These are phyloP conservation scores for Lineus longissimus DNA, from an alignment of 1,140 invertebrate species.

Conservation along the genomic window DNA sequence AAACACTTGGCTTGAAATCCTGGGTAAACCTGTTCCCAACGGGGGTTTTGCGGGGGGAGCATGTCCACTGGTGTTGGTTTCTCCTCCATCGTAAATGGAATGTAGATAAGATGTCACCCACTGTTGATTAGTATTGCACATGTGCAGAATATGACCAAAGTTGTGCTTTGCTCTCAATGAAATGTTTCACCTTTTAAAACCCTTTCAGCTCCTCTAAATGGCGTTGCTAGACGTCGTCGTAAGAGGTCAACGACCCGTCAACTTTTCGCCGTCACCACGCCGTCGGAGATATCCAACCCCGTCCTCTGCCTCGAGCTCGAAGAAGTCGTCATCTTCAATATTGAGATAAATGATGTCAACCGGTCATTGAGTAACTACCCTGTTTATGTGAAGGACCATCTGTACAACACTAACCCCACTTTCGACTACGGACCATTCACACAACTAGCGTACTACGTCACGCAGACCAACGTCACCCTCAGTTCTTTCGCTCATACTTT, in stretches of 20 bases:
- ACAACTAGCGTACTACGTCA: slow-evolving; percentile 34
- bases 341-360: slow-evolving; percentile 34
- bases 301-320: slow-evolving; percentile 41
- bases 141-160: no score
- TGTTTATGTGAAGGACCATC: slow-evolving; percentile 42
- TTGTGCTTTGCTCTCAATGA: no score
- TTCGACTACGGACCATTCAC: slow-evolving; percentile 49
- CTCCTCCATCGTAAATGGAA: no score
- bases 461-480: slow-evolving; percentile 41
- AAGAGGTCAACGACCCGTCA: neutral
- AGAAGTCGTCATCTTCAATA: slow-evolving; percentile 43
- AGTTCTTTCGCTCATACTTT: slow-evolving; percentile 43
- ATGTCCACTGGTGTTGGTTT: no score
- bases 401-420: slow-evolving; percentile 45
- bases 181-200: no score
- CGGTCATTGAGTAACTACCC: slow-evolving; percentile 43
- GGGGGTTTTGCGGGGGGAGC: no score
- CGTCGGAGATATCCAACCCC: slow-evolving; percentile 37
- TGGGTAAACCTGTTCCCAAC: no score
- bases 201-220: slow-evolving; percentile 24
- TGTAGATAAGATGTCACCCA: no score
- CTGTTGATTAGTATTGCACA: no score
- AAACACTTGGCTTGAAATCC: no score
- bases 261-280: slow-evolving; percentile 31
- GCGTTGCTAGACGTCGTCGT: slow-evolving; percentile 24